Percentiles rank a stretch among this genome's conserved stretches.
These are phyloP conservation scores for Labeo catla DNA, from an alignment of 2,113 vertebrate genomes.

Conservation along the genomic window DNA sequence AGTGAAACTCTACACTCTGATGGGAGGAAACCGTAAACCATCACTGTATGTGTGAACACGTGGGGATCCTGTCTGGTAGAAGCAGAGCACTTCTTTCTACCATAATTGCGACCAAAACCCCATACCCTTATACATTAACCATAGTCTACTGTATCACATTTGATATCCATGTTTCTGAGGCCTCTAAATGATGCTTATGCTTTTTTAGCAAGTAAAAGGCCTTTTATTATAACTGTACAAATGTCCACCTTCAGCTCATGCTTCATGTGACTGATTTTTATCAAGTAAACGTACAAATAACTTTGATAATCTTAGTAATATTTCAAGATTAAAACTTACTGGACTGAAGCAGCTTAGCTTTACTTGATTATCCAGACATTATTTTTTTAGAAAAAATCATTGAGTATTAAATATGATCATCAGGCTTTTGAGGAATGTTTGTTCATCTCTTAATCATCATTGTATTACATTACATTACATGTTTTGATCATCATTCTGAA, in stretches of 20 bases:
- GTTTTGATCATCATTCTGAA: too few species aligned
- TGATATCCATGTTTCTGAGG: not conserved
- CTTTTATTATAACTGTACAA: too few species aligned
- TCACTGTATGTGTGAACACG: not conserved
- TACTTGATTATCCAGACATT: too few species aligned
- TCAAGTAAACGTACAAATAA: not conserved
- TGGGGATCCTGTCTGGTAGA: not conserved
- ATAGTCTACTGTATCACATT: not conserved
- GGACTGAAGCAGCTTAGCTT: not conserved
- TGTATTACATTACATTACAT: too few species aligned
- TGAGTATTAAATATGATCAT: too few species aligned
- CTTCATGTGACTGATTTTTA: not conserved
- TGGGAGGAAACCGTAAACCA: constrained; percentile 29
- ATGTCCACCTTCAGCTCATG: not conserved
- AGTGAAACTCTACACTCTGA: constrained; percentile 38
- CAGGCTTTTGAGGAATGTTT: too few species aligned
- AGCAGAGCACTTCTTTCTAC: not conserved
- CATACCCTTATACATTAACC: not conserved
- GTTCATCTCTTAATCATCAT: too few species aligned
- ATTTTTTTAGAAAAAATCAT: too few species aligned
- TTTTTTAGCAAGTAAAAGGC: too few species aligned
- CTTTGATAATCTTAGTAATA: not conserved
- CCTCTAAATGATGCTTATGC: not conserved
- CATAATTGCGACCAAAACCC: not conserved
- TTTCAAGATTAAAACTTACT: not conserved